Conservation (phyloP, 2,113 vertebrate genomes). For the Hiodon tergisus region DNA sequence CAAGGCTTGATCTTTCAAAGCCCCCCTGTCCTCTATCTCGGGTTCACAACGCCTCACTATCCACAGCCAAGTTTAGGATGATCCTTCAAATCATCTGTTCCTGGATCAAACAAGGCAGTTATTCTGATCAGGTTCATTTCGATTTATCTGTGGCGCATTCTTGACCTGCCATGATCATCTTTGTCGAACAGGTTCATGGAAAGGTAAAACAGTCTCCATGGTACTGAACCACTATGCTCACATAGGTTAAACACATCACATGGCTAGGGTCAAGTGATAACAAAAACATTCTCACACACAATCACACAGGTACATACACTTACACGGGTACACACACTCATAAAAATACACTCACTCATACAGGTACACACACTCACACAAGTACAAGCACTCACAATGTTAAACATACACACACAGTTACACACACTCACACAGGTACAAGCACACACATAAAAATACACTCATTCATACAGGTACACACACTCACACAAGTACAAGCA, state of each 20-base stretch:
- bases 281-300: slow-evolving; percentile 5
- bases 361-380: neutral
- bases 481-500: too few species aligned
- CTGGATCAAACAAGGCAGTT: slow-evolving; percentile 83
- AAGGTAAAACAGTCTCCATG: neutral
- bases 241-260: neutral
- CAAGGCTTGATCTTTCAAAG: slow-evolving; percentile 79
- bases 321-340: neutral
- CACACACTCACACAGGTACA: too few species aligned
- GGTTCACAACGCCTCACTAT: slow-evolving; percentile 73
- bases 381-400: too few species aligned
- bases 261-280: neutral
- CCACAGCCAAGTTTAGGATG: slow-evolving; percentile 59
- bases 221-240: neutral
- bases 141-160: slow-evolving; percentile 46
- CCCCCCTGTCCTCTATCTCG: slow-evolving; percentile 64
- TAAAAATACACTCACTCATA: neutral
- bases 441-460: neutral
- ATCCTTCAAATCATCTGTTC: slow-evolving; percentile 63
- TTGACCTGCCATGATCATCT: slow-evolving; percentile 35
- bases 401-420: too few species aligned
- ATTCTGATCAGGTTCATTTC: slow-evolving; percentile 77
- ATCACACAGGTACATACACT: neutral
- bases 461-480: too few species aligned
- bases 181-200: neutral